Conservation (phyloP, 2,888 invertebrate species). For the Nudaria mundana region DNA sequence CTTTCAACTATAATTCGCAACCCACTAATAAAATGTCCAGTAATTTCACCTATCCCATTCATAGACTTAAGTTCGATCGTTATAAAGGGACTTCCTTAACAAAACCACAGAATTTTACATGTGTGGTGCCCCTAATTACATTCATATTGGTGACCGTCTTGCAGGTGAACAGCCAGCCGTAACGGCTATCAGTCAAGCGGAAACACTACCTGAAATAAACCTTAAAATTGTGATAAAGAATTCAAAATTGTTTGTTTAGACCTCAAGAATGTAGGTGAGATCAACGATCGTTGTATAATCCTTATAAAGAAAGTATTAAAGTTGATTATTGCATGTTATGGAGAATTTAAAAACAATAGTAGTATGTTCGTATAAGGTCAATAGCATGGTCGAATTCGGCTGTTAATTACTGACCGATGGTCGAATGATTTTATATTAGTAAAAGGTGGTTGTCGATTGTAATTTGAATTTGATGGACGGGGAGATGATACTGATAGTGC, state of each 20-base stretch:
- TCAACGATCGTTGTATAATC: constrained; percentile 51
- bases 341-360: constrained; percentile 55
- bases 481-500: constrained; percentile 28
- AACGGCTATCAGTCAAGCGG: constrained; percentile 65
- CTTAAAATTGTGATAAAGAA: constrained; percentile 17
- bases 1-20: no score
- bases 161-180: constrained; percentile 66
- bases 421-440: constrained; percentile 43
- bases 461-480: constrained; percentile 36
- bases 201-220: constrained; percentile 30
- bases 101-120: constrained; percentile 65
- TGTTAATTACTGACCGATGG: constrained; percentile 63
- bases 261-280: constrained; percentile 50
- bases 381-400: constrained; percentile 71
- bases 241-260: constrained; percentile 22
- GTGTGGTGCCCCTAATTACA: constrained; percentile 68
- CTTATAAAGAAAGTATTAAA: constrained; percentile 50
- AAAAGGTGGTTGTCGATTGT: constrained; percentile 37
- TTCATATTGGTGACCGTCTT: constrained; percentile 75
- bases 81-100: constrained; percentile 60
- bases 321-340: constrained; percentile 44
- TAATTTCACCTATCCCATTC: constrained; percentile 31
- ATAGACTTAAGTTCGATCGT: constrained; percentile 31
- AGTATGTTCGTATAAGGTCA: constrained; percentile 57
- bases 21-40: constrained; percentile 11